Evolutionary conservation across 1,140 invertebrate species (phyloP), one percentile per base, ranked within the genome.

Genomic region (Mya arenaria): DNA sequence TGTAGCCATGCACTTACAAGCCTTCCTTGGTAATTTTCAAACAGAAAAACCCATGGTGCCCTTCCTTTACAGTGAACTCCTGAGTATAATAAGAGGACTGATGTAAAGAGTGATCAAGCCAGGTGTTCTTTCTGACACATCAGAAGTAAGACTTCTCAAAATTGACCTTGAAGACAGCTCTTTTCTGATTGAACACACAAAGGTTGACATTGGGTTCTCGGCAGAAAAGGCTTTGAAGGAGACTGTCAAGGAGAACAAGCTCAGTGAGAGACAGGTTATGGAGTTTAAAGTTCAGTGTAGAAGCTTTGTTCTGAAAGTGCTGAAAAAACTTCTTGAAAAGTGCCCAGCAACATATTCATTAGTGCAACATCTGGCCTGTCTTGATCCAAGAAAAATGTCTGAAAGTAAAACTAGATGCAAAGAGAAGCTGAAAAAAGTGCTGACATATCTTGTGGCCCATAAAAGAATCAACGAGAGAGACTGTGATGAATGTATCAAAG

Each of bases 21-120:
- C 75, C 17, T 88, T 87, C 60, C 62, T 86, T 6, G 34, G 32
- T 13, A 28, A 19, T 10, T 87, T 58, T 56, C 81, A 82, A 56
- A 58, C 60, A 2, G 60, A 83, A 30, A 28, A 30, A 25, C 80
- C 85, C 13, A 39, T 86, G 36, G 17, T 83, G 13, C 74, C 79
- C 19, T 83, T 79, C 44, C 17, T 86, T 15, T 19, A 10, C 13
- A 10, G 30, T 44, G 74, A 85, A 8, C 30, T 86, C 6, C 15
- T 28, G 8, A n/a, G 13, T 3, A 1, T 66, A 0, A 44, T 74
- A 4, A 69, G 28, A 37, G 0, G 3, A 17, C 17, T 83, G 0
- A 71, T 85, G 73, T 44, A 37, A 23, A 25, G 44, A 0, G 71
- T 77, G 23, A 23, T 82, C 1, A 83, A 72, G n/a, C 13, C n/a